phyloP scores from a whole-genome alignment of 2,888 invertebrate species.

The Theodoxus fluviatilis region DNA sequence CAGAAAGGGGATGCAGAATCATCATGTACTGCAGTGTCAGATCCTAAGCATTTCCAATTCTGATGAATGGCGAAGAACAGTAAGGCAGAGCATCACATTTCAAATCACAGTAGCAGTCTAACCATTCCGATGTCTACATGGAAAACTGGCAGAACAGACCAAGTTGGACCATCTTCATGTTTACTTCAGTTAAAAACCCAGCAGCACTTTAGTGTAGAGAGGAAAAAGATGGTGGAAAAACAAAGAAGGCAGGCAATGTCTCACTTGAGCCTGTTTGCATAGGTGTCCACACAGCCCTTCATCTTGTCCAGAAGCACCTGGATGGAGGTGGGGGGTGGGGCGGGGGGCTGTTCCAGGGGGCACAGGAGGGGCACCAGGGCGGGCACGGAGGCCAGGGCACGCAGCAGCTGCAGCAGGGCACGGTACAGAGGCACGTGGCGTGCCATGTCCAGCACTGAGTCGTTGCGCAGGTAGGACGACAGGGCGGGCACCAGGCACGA shows the following conservation, averaged over 20 bases:
- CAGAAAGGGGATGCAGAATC: too few species aligned
- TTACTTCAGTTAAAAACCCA: too few species aligned
- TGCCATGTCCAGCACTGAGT: conserved; percentile 97
- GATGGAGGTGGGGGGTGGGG: conserved; percentile 71
- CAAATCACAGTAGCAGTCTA: too few species aligned
- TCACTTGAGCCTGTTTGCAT: conserved; percentile 72
- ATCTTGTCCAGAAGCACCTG: conserved; percentile 82
- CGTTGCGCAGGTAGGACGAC: conserved; percentile 89
- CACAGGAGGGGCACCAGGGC: conserved; percentile 73
- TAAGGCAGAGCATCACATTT: too few species aligned
- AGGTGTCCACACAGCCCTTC: conserved; percentile 90
- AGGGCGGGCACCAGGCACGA: conserved; percentile 88
- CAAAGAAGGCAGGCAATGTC: conserved; percentile 29
- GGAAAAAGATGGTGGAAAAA: too few species aligned
- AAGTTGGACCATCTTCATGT: too few species aligned
- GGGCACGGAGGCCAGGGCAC: conserved; percentile 69
- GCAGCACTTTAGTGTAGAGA: too few species aligned
- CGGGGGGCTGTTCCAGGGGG: conserved; percentile 66
- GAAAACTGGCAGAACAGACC: too few species aligned
- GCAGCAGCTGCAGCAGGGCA: conserved; percentile 79
- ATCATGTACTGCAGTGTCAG: too few species aligned
- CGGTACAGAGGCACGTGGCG: conserved; percentile 92
- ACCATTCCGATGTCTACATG: too few species aligned
- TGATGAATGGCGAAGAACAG: too few species aligned
- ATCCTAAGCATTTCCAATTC: too few species aligned